Conservation (phyloP, 2,797 vertebrate species). For the Parotocinclus haroldoi region DNA sequence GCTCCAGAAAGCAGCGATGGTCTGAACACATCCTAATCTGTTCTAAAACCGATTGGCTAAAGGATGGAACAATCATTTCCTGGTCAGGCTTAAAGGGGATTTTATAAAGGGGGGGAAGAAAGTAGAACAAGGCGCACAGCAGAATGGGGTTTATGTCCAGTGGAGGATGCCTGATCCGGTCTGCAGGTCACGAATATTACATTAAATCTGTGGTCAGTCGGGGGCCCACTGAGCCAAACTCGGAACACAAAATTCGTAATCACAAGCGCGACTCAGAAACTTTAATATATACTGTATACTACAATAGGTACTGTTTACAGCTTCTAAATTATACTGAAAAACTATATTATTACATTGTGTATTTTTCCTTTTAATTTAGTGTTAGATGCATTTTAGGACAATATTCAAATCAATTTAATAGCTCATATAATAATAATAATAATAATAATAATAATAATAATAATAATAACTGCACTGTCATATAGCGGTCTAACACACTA, state of each 20-base stretch:
- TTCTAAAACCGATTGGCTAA: conserved; percentile 39
- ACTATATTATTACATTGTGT: too few species aligned
- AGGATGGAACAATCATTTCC: conserved; percentile 45
- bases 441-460: too few species aligned
- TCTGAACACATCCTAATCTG: conserved; percentile 35
- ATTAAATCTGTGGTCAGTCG: conserved; percentile 44
- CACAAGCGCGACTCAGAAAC: not conserved
- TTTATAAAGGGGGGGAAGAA: conserved; percentile 47
- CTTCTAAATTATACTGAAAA: too few species aligned
- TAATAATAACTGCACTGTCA: too few species aligned
- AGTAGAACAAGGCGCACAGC: conserved; percentile 42
- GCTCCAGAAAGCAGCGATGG: conserved; percentile 9
- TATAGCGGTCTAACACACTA: too few species aligned
- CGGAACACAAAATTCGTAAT: conserved; percentile 2
- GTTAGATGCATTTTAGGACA: too few species aligned
- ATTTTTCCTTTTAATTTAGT: too few species aligned
- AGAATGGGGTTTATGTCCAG: conserved; percentile 48
- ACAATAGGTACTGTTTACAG: too few species aligned
- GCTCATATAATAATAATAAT: too few species aligned
- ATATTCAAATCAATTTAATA: too few species aligned
- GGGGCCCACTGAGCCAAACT: conserved; percentile 20
- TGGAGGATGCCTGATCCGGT: conserved; percentile 43
- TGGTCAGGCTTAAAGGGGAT: conserved; percentile 46
- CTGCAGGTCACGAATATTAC: conserved; percentile 34
- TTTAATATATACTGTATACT: too few species aligned